Evolutionary conservation across 2,113 vertebrate genomes (phyloP).

Genomic region (Hassar affinis): DNA sequence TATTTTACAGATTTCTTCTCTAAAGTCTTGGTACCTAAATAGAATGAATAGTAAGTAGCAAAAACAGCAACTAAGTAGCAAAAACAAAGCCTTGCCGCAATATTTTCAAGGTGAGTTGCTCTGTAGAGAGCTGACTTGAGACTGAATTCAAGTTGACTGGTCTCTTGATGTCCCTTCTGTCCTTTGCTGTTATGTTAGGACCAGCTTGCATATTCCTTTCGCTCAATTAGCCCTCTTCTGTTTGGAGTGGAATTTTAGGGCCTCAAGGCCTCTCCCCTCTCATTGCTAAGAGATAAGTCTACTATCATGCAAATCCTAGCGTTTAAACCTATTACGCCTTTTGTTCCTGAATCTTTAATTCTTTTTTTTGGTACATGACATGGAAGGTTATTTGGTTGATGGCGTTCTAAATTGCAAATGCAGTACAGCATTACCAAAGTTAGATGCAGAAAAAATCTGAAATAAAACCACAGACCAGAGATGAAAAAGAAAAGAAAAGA

Average conservation of each 20-base stretch:
- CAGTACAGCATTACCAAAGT: not conserved
- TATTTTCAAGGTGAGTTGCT: conserved; percentile 40
- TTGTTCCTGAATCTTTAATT: conserved; percentile 37
- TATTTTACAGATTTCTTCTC: no score
- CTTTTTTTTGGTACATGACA: conserved; percentile 22
- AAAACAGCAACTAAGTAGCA: not conserved
- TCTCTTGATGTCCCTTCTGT: conserved; percentile 21
- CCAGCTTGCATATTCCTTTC: conserved; percentile 46
- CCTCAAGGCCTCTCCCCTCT: conserved; percentile 29
- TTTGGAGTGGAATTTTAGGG: conserved; percentile 40
- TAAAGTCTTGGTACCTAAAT: not conserved
- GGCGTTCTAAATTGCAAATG: conserved; percentile 1
- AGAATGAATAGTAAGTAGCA: not conserved
- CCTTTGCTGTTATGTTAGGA: conserved; percentile 33
- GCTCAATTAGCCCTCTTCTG: conserved; percentile 49
- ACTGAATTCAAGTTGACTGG: conserved; percentile 1
- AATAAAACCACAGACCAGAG: not conserved
- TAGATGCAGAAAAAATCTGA: not conserved
- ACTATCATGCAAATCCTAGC: conserved; percentile 50
- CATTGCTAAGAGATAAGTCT: conserved; percentile 40
- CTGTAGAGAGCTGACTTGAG: conserved; percentile 4
- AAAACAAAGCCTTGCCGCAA: not conserved
- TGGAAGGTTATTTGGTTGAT: conserved; percentile 29
- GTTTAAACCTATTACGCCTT: conserved; percentile 47
- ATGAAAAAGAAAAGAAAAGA: not conserved